These are phyloP conservation scores for Megaceryle alcyon DNA, from an alignment of 2,797 vertebrate species.

Conservation along the genomic window DNA sequence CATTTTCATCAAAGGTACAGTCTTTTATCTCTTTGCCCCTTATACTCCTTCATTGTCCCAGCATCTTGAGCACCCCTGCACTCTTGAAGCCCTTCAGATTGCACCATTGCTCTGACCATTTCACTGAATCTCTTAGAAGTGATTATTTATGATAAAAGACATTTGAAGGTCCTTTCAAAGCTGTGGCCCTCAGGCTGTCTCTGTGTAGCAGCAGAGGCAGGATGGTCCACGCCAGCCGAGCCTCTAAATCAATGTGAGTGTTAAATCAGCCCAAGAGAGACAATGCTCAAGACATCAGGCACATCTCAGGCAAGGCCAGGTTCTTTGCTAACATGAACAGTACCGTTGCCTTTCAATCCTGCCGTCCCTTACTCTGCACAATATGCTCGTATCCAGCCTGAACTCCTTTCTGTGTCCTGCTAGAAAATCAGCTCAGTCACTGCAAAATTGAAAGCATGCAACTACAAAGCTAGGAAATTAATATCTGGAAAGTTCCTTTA, in stretches of 20 bases:
- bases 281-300: background rate
- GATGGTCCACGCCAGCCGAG: background rate
- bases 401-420: background rate
- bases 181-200: background rate
- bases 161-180: background rate
- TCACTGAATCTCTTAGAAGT: background rate
- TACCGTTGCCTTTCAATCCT: background rate
- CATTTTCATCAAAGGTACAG: background rate
- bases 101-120: background rate
- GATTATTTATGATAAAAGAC: background rate
- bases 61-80: background rate
- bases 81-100: background rate
- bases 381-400: background rate
- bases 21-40: background rate
- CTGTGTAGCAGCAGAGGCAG: background rate
- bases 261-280: background rate
- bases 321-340: background rate
- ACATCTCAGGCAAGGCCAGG: background rate
- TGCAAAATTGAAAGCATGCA: background rate
- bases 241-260: background rate
- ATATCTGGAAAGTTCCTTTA: background rate
- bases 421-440: background rate
- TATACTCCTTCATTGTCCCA: background rate
- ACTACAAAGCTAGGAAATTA: background rate
- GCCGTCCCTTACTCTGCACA: background rate